A percentile compares a stretch with the other conserved stretches of the same genome.
phyloP scores from a whole-genome alignment of 1,140 invertebrate species.

The Drosophila sp. region DNA sequence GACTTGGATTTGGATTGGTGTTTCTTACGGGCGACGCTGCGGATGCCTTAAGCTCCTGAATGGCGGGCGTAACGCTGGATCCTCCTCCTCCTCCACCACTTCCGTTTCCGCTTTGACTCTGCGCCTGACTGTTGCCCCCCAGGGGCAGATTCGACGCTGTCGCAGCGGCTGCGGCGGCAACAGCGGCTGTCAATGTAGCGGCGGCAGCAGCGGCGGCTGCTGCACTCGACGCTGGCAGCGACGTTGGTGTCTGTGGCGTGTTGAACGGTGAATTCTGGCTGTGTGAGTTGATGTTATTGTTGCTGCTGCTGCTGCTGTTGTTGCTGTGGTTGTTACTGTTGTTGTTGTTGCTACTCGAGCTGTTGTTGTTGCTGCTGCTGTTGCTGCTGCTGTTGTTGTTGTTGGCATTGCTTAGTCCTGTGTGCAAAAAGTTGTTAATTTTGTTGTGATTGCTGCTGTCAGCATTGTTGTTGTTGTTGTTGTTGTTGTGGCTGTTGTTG shows the following conservation, averaged over 20 bases:
- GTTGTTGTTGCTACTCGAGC: constrained; percentile 17
- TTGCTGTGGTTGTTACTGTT: constrained; percentile 25
- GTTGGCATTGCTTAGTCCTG: constrained; percentile 36
- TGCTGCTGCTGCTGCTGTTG: constrained; percentile 31
- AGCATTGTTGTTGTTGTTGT: constrained; percentile 55
- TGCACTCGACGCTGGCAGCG: constrained; percentile 56
- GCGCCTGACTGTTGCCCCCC: constrained; percentile 31
- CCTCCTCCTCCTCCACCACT: background rate
- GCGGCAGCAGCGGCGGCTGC: constrained; percentile 62
- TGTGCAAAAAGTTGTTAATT: constrained; percentile 62
- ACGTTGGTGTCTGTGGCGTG: constrained; percentile 60
- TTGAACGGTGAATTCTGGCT: constrained; percentile 68
- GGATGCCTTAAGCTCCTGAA: constrained; percentile 82
- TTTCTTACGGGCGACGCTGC: constrained; percentile 84
- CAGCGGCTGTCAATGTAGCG: constrained; percentile 66
- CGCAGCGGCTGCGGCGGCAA: constrained; percentile 68
- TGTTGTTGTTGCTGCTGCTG: constrained; percentile 8
- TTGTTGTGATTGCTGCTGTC: constrained; percentile 68
- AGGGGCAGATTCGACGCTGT: constrained; percentile 37
- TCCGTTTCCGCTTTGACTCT: constrained; percentile 8
- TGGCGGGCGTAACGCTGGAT: constrained; percentile 64
- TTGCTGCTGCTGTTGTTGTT: constrained; percentile 38
- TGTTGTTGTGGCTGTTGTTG: constrained; percentile 30
- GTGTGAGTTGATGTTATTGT: constrained; percentile 41
- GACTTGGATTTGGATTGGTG: constrained; percentile 67